These are phyloP conservation scores for Sus scrofa DNA, from an alignment of 2,113 vertebrate genomes.

Conservation along the genomic window T2T-Sscrofa CM000824.6:204709001-204709500, in stretches of 20 bases:
- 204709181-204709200: conserved; percentile 34
- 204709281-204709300: conserved; percentile 53
- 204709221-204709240: conserved; percentile 16
- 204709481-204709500: not conserved
- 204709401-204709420: conserved; percentile 26
- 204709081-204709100: not conserved
- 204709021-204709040: not conserved
- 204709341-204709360: conserved; percentile 64
- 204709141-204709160: conserved; percentile 45
- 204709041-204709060: not conserved
- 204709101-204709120: conserved; percentile 16
- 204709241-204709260: conserved; percentile 60
- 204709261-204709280: conserved; percentile 56
- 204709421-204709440: conserved; percentile 45
- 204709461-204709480: conserved; percentile 35
- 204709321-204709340: conserved; percentile 50
- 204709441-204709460: not conserved
- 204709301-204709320: conserved; percentile 41
- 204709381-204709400: conserved; percentile 65
- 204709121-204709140: not conserved
- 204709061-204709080: conserved; percentile 15
- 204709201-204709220: conserved; percentile 49
- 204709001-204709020: not conserved
- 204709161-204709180: conserved; percentile 45
- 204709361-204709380: conserved; percentile 47